Evolutionary conservation across 2,113 vertebrate species (phyloP), one percentile per base, ranked within the genome.

Genomic region (Panthera leo): DNA sequence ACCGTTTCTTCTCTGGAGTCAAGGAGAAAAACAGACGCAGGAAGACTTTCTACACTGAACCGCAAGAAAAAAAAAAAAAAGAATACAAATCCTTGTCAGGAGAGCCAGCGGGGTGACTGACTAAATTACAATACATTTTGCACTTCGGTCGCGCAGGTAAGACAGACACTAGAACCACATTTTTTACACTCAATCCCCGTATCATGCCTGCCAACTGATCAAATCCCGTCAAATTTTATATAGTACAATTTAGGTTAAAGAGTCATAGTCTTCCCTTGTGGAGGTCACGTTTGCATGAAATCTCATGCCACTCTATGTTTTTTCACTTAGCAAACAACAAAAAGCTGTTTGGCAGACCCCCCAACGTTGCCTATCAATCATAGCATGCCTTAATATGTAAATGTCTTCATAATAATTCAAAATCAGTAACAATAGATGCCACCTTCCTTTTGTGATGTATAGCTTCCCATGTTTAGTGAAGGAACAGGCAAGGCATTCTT

Each of bases 61-160:
- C 93, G 98, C 93, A 61, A 45, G 45, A 97, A 73, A 76, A 95
- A 85, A 73, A 76, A 95, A 85, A 97, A 79, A 93, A 95, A 79
- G 67, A 97, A 97, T 93, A 93, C 97, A 98, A 98, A 11, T 61
- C 61, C 73, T 96, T 96, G 83, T 97, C 96, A 97, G 71, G 86
- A 98, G 97, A 98, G 94, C 78, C 85, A 96, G 85, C 55, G 94
- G 80, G 6, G 6, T 29, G 51, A 82, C 78, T 95, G 97, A 98
- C 98, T 96, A 98, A 97, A 98, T 98, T 97, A 96, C 55, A 97
- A 98, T 96, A 88, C 93, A 95, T 94, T 97, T 96, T 98, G 96
- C 85, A 89, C 89, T 97, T 97, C 63, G 94, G 39, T 19, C 82
- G 39, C 79, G 96, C 0, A 0, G 83, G 67, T 94, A 98, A 97